Conservation (phyloP, 2,888 invertebrate genomes). For the Sceliomorpha sp. region DNA sequence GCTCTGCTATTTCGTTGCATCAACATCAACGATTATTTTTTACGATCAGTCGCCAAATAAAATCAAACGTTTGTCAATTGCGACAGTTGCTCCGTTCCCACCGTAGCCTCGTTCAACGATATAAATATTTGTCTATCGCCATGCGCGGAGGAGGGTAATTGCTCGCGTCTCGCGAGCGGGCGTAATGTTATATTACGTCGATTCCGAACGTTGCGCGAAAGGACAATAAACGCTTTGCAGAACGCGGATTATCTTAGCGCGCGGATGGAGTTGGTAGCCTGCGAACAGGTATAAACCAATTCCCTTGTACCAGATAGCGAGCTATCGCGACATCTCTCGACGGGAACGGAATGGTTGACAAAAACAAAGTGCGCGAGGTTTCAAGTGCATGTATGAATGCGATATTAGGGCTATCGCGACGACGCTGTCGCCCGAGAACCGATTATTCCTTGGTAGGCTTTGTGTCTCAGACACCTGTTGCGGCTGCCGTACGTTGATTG, state of each 20-base stretch:
- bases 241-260: constrained; percentile 26
- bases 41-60: not conserved
- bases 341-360: constrained; percentile 43
- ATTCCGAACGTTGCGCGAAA: constrained; percentile 29
- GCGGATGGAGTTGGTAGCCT: constrained; percentile 37
- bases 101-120: constrained; percentile 5
- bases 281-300: constrained; percentile 25
- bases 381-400: constrained; percentile 33
- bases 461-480: constrained; percentile 44
- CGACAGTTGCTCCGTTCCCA: too few species aligned
- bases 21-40: constrained; percentile 5
- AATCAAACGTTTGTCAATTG: too few species aligned
- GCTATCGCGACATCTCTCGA: constrained; percentile 26
- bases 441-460: constrained; percentile 39
- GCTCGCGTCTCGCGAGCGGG: not conserved
- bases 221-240: constrained; percentile 41
- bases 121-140: constrained; percentile 21
- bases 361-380: constrained; percentile 16
- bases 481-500: constrained; percentile 31
- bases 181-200: constrained; percentile 29
- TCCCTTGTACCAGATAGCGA: constrained; percentile 24
- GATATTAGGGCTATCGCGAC: constrained; percentile 33
- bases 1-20: constrained; percentile 1
- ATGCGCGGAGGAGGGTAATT: constrained; percentile 4
- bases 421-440: constrained; percentile 18